phyloP scores from a whole-genome alignment of 2,888 invertebrate genomes.

The Scaptomyza caliginosa region DNA sequence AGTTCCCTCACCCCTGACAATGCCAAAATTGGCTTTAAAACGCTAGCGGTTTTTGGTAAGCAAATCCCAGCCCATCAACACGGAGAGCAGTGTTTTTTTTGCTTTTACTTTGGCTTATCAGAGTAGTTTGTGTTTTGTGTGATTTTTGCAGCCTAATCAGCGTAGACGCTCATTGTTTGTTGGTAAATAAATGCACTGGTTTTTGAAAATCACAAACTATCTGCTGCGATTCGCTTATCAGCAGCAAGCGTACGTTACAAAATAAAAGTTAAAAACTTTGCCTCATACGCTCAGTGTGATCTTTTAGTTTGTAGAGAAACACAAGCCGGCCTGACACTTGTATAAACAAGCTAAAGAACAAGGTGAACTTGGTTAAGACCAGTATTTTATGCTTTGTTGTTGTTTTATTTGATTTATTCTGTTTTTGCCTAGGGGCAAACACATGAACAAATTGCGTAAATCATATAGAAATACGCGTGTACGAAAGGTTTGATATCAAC shows the following conservation, averaged over 20 bases:
- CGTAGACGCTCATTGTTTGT: conserved; percentile 35
- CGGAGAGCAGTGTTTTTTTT: conserved; percentile 10
- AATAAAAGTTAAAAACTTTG: neutral
- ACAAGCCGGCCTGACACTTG: conserved; percentile 34
- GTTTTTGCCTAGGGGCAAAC: conserved; percentile 1
- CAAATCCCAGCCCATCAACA: conserved; percentile 1
- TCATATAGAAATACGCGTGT: conserved; percentile 16
- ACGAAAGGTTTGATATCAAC: conserved; percentile 4
- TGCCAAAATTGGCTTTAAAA: conserved; percentile 38
- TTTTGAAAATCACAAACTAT: conserved; percentile 1
- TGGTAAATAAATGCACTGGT: conserved; percentile 48
- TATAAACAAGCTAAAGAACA: conserved; percentile 29
- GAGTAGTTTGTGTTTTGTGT: neutral
- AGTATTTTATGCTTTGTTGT: conserved; percentile 23
- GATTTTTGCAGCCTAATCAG: conserved; percentile 34
- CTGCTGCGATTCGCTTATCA: conserved; percentile 25
- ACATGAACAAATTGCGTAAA: conserved; percentile 22
- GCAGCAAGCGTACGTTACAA: neutral
- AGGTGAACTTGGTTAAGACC: conserved; percentile 37
- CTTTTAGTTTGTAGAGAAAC: neutral
- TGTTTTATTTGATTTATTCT: neutral
- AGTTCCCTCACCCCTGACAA: conserved; percentile 51
- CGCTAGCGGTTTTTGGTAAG: conserved; percentile 5
- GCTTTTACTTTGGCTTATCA: conserved; percentile 35
- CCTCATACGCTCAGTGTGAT: neutral